phyloP scores from a whole-genome alignment of 2,113 vertebrate species.

The Ptyas mucosa region DNA sequence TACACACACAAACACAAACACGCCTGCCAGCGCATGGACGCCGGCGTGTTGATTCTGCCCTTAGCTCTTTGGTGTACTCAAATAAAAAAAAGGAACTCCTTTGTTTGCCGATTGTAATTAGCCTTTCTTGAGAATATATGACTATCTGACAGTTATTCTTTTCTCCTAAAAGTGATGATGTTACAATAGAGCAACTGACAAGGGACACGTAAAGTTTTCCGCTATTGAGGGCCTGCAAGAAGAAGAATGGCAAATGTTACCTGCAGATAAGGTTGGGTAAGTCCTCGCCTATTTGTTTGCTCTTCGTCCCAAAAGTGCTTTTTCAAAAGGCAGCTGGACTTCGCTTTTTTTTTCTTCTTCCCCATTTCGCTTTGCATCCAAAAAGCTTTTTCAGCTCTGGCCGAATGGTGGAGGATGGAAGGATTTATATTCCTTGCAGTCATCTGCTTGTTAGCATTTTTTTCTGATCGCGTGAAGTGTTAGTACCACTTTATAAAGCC shows the following conservation, averaged over 20 bases:
- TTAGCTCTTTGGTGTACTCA: background rate
- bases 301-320: background rate
- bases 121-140: background rate
- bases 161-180: background rate
- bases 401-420: background rate
- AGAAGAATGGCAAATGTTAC: background rate
- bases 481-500: background rate
- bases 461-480: background rate
- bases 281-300: background rate
- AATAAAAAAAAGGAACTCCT: background rate
- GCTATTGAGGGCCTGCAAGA: background rate
- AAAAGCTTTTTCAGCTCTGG: background rate
- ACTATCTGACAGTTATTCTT: background rate
- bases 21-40: rapidly evolving
- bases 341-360: rapidly evolving
- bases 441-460: background rate
- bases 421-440: background rate
- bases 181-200: background rate
- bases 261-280: background rate
- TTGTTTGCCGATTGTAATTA: background rate
- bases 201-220: background rate
- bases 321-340: background rate
- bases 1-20: background rate
- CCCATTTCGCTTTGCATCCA: background rate
- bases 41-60: background rate